Evolutionary conservation across 2,888 invertebrate species (phyloP), one percentile per base, ranked within the genome.

Genomic region (Drosophila melanosoma): DNA sequence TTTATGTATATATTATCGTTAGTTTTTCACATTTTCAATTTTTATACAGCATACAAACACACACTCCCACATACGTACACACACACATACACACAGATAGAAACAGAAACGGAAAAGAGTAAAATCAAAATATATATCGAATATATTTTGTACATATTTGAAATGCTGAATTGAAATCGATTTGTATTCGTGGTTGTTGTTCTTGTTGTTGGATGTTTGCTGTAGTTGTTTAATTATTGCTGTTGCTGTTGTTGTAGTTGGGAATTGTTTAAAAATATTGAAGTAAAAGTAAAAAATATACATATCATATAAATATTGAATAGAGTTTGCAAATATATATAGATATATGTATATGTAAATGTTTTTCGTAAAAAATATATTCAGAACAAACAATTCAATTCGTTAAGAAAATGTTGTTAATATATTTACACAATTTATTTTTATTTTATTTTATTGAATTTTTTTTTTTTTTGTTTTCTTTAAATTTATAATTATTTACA

Each of bases 401-500:
- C 62, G 66, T 79, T 83, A 69, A 75, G 65, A 74, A 80, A 81
- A 79, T 87, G 56, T 83, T 51, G 70, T 81, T 82, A 69, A 81
- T 77, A 89, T 92, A 91, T 92, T 91, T 91, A 92, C 91, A 91
- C 70, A 82, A 90, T 79, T 71, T 68, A 26, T 40, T 51, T n/a
- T 23, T 64, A 53, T 64, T 56, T 29, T 29, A 29, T 36, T 74
- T 62, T 64, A 69, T 49, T 42, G 42, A 2, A 15, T 29, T 29
- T 29, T n/a, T 5, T 15, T 33, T 15, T 69, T 66, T 67, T 65
- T 12, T n/a, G 10, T 42, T 42, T 45, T 45, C 7, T 26, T 54
- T 54, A 7, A 48, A 45, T 61, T 75, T 74, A 80, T 88, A 92
- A 92, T 92, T 92, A 92, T 92, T 92, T 92, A 92, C 92, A 92